Base-by-base conservation (phyloP, 2,113 vertebrate species). In the Meleagris gallopavo region DNA sequence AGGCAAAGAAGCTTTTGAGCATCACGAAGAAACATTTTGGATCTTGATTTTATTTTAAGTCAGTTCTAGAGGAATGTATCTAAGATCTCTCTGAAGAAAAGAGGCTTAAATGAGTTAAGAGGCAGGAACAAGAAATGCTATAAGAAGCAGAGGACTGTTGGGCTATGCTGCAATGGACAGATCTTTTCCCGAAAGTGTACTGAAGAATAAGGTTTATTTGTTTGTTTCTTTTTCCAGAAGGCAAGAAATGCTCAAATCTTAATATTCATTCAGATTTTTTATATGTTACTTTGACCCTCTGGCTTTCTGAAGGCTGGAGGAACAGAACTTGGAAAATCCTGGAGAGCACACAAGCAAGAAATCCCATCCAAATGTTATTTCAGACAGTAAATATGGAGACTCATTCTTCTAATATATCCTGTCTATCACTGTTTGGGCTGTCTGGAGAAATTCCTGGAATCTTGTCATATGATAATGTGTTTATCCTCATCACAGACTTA, bases 371-470 rank as follows among this genome's bases (percentile, higher is more conserved):
- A 65, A 80, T 86, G 72, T 76, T 43, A 62, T 80, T 93, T 94
- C 89, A 81, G 79, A 74, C 64, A 76, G 77, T 83, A 88, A 76
- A 73, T 84, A 54, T 52, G 70, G 13, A 85, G 72, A 24, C 40
- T 80, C 29, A 2, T 19, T 83, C 78, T 79, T 73, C 18, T 48
- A 60, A 54, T 52, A 2, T 15, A 69, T 27, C 54, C 38, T 27
- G 50, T 75, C 52, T 85, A n/a, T 50, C 70, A 17, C 72, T 90
- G 38, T 75, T 72, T 45, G 92, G 50, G 46, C 76, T 75, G 24
- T 2, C 65, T 78, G 62, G 64, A 32, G 79, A 30, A 77, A 54
- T 82, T 84, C 45, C 52, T 88, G 64, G 54, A 60, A 34, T 48
- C 50, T 34, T 65, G 27, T 72, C n/a, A 15, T 58, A 30, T 38